Base-by-base conservation (phyloP, 1,140 invertebrate species). In the Drosophila pectinifera region DNA sequence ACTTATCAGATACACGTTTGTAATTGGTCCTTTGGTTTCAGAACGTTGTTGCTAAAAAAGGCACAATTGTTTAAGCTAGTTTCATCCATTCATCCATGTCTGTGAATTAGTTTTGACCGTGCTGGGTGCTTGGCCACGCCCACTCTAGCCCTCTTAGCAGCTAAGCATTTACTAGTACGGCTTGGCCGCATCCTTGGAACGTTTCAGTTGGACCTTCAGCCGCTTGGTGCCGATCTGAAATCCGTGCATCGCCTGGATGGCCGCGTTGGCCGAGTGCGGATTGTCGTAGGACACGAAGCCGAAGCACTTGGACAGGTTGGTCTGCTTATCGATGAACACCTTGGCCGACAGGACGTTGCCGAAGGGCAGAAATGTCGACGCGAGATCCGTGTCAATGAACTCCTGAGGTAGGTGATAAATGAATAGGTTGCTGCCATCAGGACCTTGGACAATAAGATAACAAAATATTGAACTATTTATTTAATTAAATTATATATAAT, bases 311-410 rank as follows among this genome's bases (percentile, higher is more conserved):
- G 98, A 99, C 83, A 98, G 95, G 93, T 99, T 99, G 68, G 98
- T 99, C 93, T 98, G 97, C 94, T 99, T 99, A 94, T 99, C 98
- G 94, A 99, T 98, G 94, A 99, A 99, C 93, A 99, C 98, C 95
- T 99, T 99, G 86, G 98, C 98, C 65, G 98, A 99, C 90, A 99
- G 95, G 88, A 99, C 97, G 92, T 96, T 97, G 80, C 98, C 98
- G 93, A 99, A 99, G 64, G 98, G 97, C 85, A 97, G 94, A 94
- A 99, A 99, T 90, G 97, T 98, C 67, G 97, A 96, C 78, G 97
- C 96, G 69, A 99, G 95, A 93, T 99, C 98, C 73, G 95, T 95
- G 93, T 99, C 99, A 65, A 95, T 97, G 93, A 99, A 99, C 93
- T 99, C 98, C 92, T 99, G 98, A 53, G 99, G 98, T 89, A 99